Percentiles rank a stretch among this genome's conserved stretches.
Conservation (phyloP, 2,888 invertebrate genomes). For the Subacronicta megacephala region DNA sequence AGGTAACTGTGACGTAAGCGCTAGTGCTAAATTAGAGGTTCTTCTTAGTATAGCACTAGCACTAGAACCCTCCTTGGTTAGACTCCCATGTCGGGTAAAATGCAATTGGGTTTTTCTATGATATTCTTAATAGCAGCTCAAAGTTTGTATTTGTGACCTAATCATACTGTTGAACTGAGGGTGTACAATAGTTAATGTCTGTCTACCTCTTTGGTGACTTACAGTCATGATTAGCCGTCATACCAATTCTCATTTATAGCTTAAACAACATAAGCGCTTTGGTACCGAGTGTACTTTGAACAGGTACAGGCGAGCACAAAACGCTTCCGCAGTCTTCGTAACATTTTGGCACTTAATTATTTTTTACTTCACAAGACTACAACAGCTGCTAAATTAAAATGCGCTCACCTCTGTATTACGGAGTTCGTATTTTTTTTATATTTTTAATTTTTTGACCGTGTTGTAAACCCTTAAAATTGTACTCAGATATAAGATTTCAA, state of each 20-base stretch:
- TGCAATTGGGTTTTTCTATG: too few species aligned
- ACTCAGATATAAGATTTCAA: constrained; percentile 23
- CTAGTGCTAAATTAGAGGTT: too few species aligned
- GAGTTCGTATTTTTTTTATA: constrained; percentile 21
- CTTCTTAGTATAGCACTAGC: too few species aligned
- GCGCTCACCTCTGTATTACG: constrained; percentile 41
- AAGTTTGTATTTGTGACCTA: too few species aligned
- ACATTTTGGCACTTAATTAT: constrained; percentile 54
- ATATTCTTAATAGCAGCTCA: too few species aligned
- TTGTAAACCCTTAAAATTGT: constrained; percentile 57
- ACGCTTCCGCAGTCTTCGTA: constrained; percentile 24
- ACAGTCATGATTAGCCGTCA: constrained; percentile 2
- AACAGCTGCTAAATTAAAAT: constrained; percentile 50
- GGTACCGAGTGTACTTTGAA: constrained; percentile 30
- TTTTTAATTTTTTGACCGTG: constrained; percentile 61
- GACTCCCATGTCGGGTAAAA: too few species aligned
- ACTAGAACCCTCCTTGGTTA: too few species aligned
- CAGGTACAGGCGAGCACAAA: constrained; percentile 32
- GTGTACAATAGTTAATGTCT: too few species aligned
- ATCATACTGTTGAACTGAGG: too few species aligned
- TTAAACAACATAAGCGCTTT: constrained; percentile 24
- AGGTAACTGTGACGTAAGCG: too few species aligned
- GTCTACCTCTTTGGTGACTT: too few species aligned
- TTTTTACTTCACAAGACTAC: constrained; percentile 48
- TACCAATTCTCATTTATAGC: neutral